phyloP scores from a whole-genome alignment of 2,113 vertebrate species.

The Ptilorrhoa leucosticta region DNA sequence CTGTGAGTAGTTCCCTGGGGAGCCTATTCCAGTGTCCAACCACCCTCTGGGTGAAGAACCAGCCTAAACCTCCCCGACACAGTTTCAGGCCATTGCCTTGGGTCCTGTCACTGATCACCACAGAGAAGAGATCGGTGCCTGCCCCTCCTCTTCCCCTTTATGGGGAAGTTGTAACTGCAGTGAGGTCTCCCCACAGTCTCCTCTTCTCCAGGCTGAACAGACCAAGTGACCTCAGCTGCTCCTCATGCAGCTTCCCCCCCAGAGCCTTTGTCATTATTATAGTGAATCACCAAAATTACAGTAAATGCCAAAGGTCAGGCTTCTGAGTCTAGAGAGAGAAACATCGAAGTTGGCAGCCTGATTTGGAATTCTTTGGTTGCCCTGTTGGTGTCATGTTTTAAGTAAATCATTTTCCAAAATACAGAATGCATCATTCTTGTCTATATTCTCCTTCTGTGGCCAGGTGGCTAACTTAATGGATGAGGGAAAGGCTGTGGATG shows the following conservation, averaged over 20 bases:
- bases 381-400: neutral
- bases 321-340: neutral
- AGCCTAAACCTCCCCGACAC: neutral
- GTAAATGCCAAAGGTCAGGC: neutral
- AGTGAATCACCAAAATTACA: neutral
- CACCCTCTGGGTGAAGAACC: neutral
- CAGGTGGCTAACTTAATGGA: too few species aligned
- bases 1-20: neutral
- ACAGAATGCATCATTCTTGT: neutral
- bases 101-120: neutral
- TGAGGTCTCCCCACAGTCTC: neutral
- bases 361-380: neutral
- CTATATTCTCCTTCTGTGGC: neutral
- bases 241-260: neutral
- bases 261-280: neutral
- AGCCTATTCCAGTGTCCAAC: neutral
- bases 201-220: neutral
- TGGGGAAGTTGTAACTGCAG: fast-evolving
- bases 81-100: fast-evolving
- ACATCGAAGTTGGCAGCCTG: fast-evolving
- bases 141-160: neutral
- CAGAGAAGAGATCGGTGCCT: neutral
- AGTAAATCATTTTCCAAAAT: neutral
- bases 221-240: neutral
- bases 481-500: neutral